Conservation (phyloP, 2,888 invertebrate genomes). For the Epistrophe eligans region DNA sequence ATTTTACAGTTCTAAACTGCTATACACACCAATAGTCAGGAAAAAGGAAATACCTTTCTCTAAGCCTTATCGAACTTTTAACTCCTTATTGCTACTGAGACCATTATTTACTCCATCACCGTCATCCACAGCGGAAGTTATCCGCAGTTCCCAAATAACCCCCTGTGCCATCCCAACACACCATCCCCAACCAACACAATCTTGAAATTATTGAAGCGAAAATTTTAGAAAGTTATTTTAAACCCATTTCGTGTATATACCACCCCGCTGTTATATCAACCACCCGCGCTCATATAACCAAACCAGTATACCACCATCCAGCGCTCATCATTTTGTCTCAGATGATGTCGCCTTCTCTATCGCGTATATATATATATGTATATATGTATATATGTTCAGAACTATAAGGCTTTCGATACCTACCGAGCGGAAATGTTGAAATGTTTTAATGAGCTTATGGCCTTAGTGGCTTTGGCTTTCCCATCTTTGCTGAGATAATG, state of each 20-base stretch:
- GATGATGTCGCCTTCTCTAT: slow-evolving; percentile 13
- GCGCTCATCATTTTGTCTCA: slow-evolving; percentile 31
- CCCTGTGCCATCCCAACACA: not conserved
- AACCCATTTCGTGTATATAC: slow-evolving; percentile 65
- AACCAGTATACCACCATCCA: slow-evolving; percentile 9
- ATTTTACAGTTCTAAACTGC: slow-evolving; percentile 9
- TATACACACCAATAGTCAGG: slow-evolving; percentile 41
- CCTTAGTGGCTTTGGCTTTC: slow-evolving; percentile 73
- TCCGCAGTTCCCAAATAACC: slow-evolving; percentile 9
- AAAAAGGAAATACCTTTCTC: slow-evolving; percentile 58
- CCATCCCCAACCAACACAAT: slow-evolving; percentile 41
- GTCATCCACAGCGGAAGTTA: slow-evolving; percentile 30
- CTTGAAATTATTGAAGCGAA: slow-evolving; percentile 66
- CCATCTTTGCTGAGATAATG: slow-evolving; percentile 69
- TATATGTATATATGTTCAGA: not conserved
- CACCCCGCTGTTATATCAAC: slow-evolving; percentile 2
- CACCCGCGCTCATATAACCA: slow-evolving; percentile 39
- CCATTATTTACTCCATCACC: slow-evolving; percentile 48
- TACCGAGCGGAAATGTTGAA: slow-evolving; percentile 75
- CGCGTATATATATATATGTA: not conserved
- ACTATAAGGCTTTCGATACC: slow-evolving; percentile 63
- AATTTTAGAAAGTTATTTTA: slow-evolving; percentile 70
- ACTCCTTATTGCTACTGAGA: slow-evolving; percentile 39
- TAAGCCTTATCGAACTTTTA: slow-evolving; percentile 56
- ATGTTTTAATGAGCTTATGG: slow-evolving; percentile 76